Percentiles rank a stretch among this genome's conserved stretches.
phyloP scores from a whole-genome alignment of 2,797 vertebrate species.

The Pantherophis alleghaniensis region DNA sequence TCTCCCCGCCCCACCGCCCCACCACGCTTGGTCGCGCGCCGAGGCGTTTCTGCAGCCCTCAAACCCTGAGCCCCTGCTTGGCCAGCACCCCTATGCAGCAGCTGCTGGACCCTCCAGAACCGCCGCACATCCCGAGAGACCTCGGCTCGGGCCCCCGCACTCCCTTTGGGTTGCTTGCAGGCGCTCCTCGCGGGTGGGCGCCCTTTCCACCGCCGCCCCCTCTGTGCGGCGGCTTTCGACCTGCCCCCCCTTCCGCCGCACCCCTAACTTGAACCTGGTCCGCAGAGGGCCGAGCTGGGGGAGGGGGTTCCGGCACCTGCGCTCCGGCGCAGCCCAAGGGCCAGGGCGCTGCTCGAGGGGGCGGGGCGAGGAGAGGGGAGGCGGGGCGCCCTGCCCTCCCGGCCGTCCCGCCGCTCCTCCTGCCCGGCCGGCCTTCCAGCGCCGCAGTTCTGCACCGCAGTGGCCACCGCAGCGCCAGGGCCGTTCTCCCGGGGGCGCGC shows the following conservation, averaged over 20 bases:
- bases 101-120: neutral
- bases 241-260: neutral
- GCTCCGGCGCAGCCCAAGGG: neutral
- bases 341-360: neutral
- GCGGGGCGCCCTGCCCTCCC: neutral
- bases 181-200: neutral
- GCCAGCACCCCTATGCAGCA: neutral
- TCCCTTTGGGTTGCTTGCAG: neutral
- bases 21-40: neutral
- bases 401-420: neutral
- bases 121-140: neutral
- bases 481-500: neutral
- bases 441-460: neutral
- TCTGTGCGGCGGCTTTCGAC: neutral
- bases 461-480: neutral
- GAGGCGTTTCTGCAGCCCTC: neutral
- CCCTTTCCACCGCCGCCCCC: neutral
- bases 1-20: no score
- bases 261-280: neutral
- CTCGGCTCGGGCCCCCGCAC: rapidly evolving
- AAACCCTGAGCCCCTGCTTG: neutral
- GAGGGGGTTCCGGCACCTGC: neutral
- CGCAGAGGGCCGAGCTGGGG: neutral
- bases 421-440: neutral
- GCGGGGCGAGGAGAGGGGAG: neutral